phyloP scores from a whole-genome alignment of 30 jellyfish, hydroid and myxozoan species.

The Catostylus mosaicus region DNA sequence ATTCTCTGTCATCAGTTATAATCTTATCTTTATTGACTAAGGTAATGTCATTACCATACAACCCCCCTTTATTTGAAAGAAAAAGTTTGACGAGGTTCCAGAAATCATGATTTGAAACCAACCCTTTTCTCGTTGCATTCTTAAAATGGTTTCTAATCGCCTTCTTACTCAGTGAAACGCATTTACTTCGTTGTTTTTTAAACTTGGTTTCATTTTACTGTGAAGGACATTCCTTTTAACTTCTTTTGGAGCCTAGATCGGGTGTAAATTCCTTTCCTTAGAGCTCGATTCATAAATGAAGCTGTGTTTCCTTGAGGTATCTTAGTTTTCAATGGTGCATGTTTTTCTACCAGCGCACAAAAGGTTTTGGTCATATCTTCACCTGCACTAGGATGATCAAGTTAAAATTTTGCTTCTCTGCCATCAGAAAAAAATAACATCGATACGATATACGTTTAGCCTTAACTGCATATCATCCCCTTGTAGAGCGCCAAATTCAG shows the following conservation, averaged over 20 bases:
- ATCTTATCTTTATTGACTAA: conserved; percentile 14
- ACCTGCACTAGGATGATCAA: too few species aligned
- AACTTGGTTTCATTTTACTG: conserved; percentile 28
- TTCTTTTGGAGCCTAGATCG: conserved; percentile 49
- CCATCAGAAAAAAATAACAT: too few species aligned
- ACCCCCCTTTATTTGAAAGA: conserved; percentile 2
- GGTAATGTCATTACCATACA: conserved; percentile 31
- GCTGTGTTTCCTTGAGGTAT: conserved; percentile 20
- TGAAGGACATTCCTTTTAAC: conserved; percentile 16
- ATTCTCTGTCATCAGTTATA: conserved; percentile 10
- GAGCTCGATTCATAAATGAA: conserved; percentile 38
- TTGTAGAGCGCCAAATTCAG: background rate
- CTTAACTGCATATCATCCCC: too few species aligned
- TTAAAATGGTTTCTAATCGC: conserved; percentile 45
- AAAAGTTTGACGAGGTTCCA: conserved; percentile 41
- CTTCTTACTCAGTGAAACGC: conserved; percentile 29
- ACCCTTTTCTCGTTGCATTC: conserved; percentile 28
- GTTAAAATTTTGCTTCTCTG: too few species aligned
- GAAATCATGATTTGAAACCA: conserved; percentile 25
- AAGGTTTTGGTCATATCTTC: conserved; percentile 23
- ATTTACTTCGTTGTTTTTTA: conserved; percentile 42
- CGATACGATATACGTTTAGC: too few species aligned
- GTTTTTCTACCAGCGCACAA: conserved; percentile 42
- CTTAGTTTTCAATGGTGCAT: conserved; percentile 48
- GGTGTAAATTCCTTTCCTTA: conserved; percentile 47